Evolutionary conservation across 2,113 vertebrate genomes (phyloP), one percentile per base, ranked within the genome.

Genomic region (Gymnocephalus cernua): DNA sequence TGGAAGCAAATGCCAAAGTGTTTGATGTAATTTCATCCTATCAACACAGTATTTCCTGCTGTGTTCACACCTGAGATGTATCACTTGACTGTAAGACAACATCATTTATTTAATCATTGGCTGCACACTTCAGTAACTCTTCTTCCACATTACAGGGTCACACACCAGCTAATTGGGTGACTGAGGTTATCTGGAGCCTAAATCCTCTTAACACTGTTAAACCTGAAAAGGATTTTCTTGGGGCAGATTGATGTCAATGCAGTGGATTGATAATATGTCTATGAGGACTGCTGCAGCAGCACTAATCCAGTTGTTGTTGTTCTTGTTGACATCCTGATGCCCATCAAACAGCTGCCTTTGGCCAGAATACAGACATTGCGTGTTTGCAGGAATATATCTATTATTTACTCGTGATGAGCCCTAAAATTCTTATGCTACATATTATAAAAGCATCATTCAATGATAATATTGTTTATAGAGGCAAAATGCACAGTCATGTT

Each of bases 131-230:
- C 2, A 48, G 16, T 56, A 48, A 45, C 56, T 63, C 56, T 23
- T 25, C 5, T 38, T 47, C 13, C 53, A 79, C 65, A 65, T 78
- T 44, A 61, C 14, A 14, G 62, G 79, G 53, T 27, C 1, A 27
- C 1, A 53, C 74, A 70, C 57, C 25, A 76, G 57, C 61, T 89
- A 79, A 79, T 58, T 77, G 59, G 70, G 57, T 59, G 57, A 74
- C 72, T 67, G 70, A 18, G 77, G 59, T 79, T 71, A 70, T 77
- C 70, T 74, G 6, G 44, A 57, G 25, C 12, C 19, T 91, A 88
- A 94, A 94, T 94, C 92, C 89, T 89, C 87, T 90, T 89, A 90
- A 69, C 53, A 25, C 71, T 29, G 78, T 65, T 85, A 51, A 88
- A 80, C 57, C 90, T 71, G 76, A 70, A 86, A 14, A 53, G 89